phyloP scores from a whole-genome alignment of 64 coral and sea anemone genomes.

The Dendrophyllia cribrosa region DNA sequence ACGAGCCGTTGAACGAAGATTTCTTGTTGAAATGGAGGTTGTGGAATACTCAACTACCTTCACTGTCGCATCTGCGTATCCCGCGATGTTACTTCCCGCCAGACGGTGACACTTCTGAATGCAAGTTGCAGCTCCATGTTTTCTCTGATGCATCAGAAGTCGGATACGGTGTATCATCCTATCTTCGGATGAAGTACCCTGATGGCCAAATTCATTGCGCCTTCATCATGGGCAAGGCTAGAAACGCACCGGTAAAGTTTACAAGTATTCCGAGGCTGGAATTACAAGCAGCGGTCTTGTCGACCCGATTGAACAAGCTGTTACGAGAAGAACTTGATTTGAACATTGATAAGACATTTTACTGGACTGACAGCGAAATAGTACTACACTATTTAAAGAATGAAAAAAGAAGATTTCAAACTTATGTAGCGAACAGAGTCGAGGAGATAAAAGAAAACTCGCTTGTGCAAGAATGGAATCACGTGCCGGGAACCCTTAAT shows the following conservation, averaged over 20 bases:
- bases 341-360: not conserved
- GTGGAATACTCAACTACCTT: not conserved
- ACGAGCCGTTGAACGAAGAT: no score
- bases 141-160: constrained; percentile 51
- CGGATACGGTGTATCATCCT: constrained; percentile 21
- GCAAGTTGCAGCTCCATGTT: constrained; percentile 31
- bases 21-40: no score
- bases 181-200: constrained; percentile 4
- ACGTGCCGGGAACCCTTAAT: no score
- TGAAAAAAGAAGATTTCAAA: no score
- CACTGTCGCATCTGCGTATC: no score
- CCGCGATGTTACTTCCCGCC: constrained; percentile 34
- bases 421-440: no score
- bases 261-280: constrained; percentile 49
- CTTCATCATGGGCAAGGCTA: constrained; percentile 47
- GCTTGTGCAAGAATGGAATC: no score
- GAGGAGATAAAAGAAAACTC: no score
- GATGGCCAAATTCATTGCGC: constrained; percentile 27
- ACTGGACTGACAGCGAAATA: no score
- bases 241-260: constrained; percentile 40
- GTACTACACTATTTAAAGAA: no score
- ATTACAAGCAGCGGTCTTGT: constrained; percentile 47
- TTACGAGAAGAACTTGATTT: constrained; percentile 31
- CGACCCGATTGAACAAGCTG: constrained; percentile 1
- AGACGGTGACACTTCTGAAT: not conserved